Conservation (phyloP, 2,888 invertebrate genomes). For the Drosophila kokeensis region DNA sequence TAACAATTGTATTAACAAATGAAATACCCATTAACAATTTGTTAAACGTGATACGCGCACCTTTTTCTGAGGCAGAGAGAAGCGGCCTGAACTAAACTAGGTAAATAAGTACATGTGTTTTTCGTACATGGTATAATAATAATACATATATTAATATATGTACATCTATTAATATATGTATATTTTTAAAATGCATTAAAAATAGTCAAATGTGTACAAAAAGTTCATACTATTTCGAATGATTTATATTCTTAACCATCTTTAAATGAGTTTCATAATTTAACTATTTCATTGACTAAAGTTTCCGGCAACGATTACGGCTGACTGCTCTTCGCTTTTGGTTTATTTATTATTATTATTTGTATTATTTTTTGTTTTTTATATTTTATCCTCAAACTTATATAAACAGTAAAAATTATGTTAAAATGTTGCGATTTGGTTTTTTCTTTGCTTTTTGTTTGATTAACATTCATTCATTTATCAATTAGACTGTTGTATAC, state of each 20-base stretch:
- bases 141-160: conserved; percentile 31
- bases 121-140: conserved; percentile 67
- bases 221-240: conserved; percentile 73
- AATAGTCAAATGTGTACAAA: conserved; percentile 80
- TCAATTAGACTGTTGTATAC: conserved; percentile 63
- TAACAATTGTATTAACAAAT: conserved; percentile 73
- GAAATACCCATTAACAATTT: conserved; percentile 67
- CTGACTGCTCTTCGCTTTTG: conserved; percentile 41
- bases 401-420: conserved; percentile 79
- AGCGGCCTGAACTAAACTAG: conserved; percentile 52
- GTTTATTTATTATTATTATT: conserved; percentile 37
- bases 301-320: conserved; percentile 40
- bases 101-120: conserved; percentile 55
- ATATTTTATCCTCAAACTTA: conserved; percentile 63
- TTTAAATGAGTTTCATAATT: conserved; percentile 55
- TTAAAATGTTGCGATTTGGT: conserved; percentile 74
- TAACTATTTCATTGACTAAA: conserved; percentile 68
- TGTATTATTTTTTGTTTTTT: conserved; percentile 21
- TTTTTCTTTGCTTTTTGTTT: conserved; percentile 47
- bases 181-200: conserved; percentile 77
- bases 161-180: conserved; percentile 23
- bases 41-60: conserved; percentile 57
- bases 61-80: conserved; percentile 16
- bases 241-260: conserved; percentile 33
- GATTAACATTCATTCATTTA: conserved; percentile 69